A percentile compares a stretch with the other conserved stretches of the same genome.
Conservation (phyloP, 1,140 invertebrate species). For the Drosophila kohkoa region DNA sequence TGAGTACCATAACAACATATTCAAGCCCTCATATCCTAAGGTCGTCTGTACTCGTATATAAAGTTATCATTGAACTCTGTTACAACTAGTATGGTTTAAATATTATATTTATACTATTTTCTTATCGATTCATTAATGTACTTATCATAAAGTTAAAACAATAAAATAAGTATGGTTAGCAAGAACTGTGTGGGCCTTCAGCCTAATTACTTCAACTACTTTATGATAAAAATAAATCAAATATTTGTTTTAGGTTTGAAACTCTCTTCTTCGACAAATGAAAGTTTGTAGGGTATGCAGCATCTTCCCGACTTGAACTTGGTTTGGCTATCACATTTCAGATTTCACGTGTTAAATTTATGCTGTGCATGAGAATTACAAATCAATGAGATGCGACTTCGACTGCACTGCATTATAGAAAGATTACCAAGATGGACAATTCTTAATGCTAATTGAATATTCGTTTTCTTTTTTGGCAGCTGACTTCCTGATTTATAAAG, state of each 20-base stretch:
- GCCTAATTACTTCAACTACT: slow-evolving; percentile 31
- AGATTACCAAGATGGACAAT: slow-evolving; percentile 59
- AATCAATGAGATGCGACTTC: slow-evolving; percentile 76
- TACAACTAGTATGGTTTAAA: too few relatives aligned
- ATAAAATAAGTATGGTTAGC: too few relatives aligned
- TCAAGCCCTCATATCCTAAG: too few relatives aligned
- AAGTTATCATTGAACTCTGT: too few relatives aligned
- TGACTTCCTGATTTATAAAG: slow-evolving; percentile 8
- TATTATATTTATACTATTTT: too few relatives aligned
- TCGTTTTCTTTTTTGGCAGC: slow-evolving; percentile 18
- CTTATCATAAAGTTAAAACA: too few relatives aligned
- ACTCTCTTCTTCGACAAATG: neutral
- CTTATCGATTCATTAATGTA: too few relatives aligned
- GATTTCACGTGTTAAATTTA: slow-evolving; percentile 82
- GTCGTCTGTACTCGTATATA: too few relatives aligned
- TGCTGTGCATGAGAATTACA: slow-evolving; percentile 74
- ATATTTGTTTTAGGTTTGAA: too few relatives aligned
- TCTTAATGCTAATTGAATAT: slow-evolving; percentile 61
- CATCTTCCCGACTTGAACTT: slow-evolving; percentile 26
- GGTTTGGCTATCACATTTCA: slow-evolving; percentile 61
- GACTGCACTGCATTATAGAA: slow-evolving; percentile 53
- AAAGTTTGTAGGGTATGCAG: neutral
- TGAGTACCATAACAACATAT: neutral
- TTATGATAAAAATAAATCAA: too few relatives aligned
- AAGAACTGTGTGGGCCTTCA: too few relatives aligned